A percentile compares a stretch with the other conserved stretches of the same genome.
Conservation (phyloP, 2,113 vertebrate species). For the Tiliqua scincoides region DNA sequence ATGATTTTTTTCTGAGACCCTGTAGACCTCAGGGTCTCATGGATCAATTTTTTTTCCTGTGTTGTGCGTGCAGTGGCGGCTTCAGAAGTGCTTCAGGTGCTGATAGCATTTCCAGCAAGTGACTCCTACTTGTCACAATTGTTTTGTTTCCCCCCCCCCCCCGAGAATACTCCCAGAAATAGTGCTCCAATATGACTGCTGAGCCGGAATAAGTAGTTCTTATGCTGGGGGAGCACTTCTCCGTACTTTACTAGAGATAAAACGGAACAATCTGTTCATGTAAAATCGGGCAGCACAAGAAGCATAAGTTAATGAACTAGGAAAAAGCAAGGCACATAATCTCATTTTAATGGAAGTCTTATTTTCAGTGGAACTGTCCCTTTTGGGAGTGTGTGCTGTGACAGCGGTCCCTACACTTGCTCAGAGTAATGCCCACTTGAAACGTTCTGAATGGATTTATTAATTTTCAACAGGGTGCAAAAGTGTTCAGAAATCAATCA, state of each 20-base stretch:
- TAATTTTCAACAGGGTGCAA: conserved; percentile 84
- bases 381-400: neutral
- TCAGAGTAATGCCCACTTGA: conserved; percentile 2
- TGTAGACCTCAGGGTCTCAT: no score
- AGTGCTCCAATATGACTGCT: neutral
- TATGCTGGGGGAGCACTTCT: neutral
- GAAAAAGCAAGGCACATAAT: neutral
- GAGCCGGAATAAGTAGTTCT: neutral
- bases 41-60: no score
- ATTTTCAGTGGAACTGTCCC: neutral
- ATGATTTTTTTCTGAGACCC: no score
- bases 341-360: neutral
- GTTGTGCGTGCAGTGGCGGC: no score
- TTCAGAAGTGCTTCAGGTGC: no score
- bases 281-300: neutral
- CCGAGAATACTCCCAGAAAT: no score
- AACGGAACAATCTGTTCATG: neutral
- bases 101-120: no score
- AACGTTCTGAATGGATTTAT: conserved; percentile 38
- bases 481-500: conserved; percentile 92
- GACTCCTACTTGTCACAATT: no score
- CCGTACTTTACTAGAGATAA: neutral
- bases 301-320: neutral
- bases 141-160: no score
- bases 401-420: neutral